Evolutionary conservation across 1,140 invertebrate genomes (phyloP), one percentile per base, ranked within the genome.

Genomic region (Sarcophaga bullata): DNA sequence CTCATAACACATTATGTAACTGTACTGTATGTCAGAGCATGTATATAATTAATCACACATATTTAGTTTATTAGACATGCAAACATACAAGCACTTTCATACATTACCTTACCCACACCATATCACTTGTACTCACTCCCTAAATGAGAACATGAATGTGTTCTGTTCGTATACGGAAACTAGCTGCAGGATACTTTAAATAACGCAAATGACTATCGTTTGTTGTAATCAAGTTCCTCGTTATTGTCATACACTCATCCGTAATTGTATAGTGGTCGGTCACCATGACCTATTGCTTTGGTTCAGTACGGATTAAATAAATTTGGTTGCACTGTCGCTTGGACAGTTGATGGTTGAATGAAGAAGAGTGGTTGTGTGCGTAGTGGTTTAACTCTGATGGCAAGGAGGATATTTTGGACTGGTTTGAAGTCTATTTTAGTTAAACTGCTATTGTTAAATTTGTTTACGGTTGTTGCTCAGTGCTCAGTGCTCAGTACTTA

Each of bases 301-400:
- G 62, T 68, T 68, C 62, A 25, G 62, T 68, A 68, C 17, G 19
- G 62, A 68, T 68, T 68, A 68, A 68, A 68, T 68, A n/a, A n/a
- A 68, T 9, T 68, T 68, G 62, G 17, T 68, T 68, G 62, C 17
- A 9, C 62, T 17, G 62, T 68, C 19, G 62, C n/a, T 68, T 78
- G 49, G 1, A 0, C 19, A 15, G 48, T 78, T 78, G 48, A 48
- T n/a, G n/a, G n/a, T 1, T 52, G 73, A 47, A 19, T 72, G 62
- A n/a, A 37, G 25, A 37, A 37, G 25, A 37, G 25, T 37, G 25
- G 25, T 37, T 37, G 25, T 37, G 25, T 4, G 4, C 25, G 25
- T 37, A 2, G 25, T 37, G 25, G 25, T 37, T 37, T 37, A 37
- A 37, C 25, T 37, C 1, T 37, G 1, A 37, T 37, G 25, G 25